Evolutionary conservation across 2,797 vertebrate species (phyloP).

Genomic region (Oceanodroma leucorhoa): DNA sequence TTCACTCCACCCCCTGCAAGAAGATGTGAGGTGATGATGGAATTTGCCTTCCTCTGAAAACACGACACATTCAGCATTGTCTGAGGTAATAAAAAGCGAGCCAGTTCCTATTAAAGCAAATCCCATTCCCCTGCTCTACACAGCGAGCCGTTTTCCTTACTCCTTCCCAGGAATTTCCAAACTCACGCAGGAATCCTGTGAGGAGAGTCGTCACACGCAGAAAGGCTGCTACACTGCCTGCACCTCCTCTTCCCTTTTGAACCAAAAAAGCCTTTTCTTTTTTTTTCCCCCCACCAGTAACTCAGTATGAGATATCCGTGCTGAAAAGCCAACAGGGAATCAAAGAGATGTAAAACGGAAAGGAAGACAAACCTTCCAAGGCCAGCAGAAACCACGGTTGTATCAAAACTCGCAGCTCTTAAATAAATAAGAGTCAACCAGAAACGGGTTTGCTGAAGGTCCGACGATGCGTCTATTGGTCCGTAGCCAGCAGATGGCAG

Average conservation of each 20-base stretch:
- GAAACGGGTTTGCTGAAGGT: background rate
- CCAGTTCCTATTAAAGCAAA: background rate
- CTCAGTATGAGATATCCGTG: background rate
- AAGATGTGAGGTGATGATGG: background rate
- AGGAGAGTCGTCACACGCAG: background rate
- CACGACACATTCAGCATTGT: background rate
- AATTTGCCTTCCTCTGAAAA: background rate
- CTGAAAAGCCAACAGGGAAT: background rate
- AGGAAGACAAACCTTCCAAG: background rate
- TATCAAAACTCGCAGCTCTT: background rate
- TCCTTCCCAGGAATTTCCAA: background rate
- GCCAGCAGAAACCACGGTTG: background rate
- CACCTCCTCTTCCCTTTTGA: background rate
- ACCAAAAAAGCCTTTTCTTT: background rate
- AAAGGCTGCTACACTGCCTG: background rate
- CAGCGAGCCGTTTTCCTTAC: background rate
- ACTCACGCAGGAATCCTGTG: background rate
- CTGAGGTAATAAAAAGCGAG: background rate
- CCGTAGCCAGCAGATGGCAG: constrained; percentile 3
- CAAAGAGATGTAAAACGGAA: background rate
- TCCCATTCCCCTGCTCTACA: background rate
- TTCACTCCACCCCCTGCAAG: background rate
- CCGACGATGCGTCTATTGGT: accelerated
- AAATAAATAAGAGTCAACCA: background rate
- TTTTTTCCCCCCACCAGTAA: background rate